Percentiles rank a stretch among this genome's conserved stretches.
Conservation (phyloP, 30 jellyfish, hydroid and myxozoan genomes). For the Mastigias papua region DNA sequence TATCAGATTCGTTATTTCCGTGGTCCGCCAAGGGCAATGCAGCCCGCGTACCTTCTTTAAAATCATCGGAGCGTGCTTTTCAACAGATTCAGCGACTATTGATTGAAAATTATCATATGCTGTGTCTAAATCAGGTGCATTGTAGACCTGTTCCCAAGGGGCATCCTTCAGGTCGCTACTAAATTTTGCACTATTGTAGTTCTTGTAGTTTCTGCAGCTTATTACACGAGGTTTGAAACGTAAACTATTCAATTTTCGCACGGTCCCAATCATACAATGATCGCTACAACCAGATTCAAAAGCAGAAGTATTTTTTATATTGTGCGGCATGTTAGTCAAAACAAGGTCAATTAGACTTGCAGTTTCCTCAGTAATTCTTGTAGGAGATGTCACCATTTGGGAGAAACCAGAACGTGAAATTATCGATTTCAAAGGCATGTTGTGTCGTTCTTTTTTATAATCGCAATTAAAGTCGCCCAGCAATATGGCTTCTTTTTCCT, state of each 20-base stretch:
- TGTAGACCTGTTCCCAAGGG: conserved; percentile 57
- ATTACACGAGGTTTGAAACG: conserved; percentile 53
- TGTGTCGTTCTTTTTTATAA: conserved; percentile 33
- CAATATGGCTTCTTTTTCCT: conserved; percentile 52
- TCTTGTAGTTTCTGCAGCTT: conserved; percentile 54
- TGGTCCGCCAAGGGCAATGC: conserved; percentile 77
- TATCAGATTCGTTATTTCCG: conserved; percentile 54
- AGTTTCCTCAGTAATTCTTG: conserved; percentile 55
- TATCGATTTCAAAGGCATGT: conserved; percentile 51
- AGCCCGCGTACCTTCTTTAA: conserved; percentile 54
- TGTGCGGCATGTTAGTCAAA: conserved; percentile 55
- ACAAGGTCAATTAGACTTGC: conserved; percentile 49
- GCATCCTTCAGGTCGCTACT: conserved; percentile 43
- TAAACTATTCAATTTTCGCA: conserved; percentile 20
- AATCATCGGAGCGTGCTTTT: conserved; percentile 58
- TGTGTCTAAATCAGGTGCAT: conserved; percentile 51
- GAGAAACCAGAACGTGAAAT: conserved; percentile 56
- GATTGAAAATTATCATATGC: conserved; percentile 60
- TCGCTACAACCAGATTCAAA: background rate
- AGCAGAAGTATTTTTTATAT: conserved; percentile 25
- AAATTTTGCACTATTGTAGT: conserved; percentile 42
- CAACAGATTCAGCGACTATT: conserved; percentile 40
- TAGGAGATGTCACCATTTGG: conserved; percentile 54
- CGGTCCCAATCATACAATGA: background rate
- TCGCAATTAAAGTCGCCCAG: conserved; percentile 57